A percentile compares a stretch with the other conserved stretches of the same genome.
These are phyloP conservation scores for Glyphotaelius pellucidus DNA, from an alignment of 2,888 invertebrate species.

Conservation along the genomic window DNA sequence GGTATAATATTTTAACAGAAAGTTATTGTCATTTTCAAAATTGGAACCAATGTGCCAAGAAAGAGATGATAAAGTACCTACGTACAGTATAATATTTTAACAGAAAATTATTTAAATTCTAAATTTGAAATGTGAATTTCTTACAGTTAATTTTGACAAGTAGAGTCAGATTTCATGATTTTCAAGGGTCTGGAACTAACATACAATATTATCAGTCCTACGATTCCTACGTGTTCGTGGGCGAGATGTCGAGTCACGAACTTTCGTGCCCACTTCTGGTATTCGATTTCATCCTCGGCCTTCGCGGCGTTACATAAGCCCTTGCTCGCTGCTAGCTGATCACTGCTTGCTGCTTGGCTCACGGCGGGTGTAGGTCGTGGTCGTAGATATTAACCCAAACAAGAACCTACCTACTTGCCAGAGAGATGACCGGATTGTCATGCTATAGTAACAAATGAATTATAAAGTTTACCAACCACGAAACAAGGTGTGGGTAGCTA, in stretches of 20 bases:
- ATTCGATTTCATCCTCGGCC: constrained; percentile 2
- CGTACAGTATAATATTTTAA: no score
- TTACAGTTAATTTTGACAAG: no score
- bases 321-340: background rate
- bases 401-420: background rate
- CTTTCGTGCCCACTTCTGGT: constrained; percentile 8
- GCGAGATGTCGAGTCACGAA: background rate
- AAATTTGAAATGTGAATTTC: no score
- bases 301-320: constrained; percentile 9
- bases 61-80: no score
- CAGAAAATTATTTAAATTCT: no score
- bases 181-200: no score
- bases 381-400: background rate
- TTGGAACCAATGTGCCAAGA: no score
- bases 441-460: background rate
- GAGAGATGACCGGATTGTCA: background rate
- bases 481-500: background rate
- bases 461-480: background rate
- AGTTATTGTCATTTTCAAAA: no score
- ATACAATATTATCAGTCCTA: no score
- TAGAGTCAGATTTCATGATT: no score
- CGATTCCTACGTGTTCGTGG: background rate
- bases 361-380: background rate
- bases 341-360: background rate
- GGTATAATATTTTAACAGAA: no score